phyloP scores from a whole-genome alignment of 2,888 invertebrate species.

The Crossocerus cetratus region DNA sequence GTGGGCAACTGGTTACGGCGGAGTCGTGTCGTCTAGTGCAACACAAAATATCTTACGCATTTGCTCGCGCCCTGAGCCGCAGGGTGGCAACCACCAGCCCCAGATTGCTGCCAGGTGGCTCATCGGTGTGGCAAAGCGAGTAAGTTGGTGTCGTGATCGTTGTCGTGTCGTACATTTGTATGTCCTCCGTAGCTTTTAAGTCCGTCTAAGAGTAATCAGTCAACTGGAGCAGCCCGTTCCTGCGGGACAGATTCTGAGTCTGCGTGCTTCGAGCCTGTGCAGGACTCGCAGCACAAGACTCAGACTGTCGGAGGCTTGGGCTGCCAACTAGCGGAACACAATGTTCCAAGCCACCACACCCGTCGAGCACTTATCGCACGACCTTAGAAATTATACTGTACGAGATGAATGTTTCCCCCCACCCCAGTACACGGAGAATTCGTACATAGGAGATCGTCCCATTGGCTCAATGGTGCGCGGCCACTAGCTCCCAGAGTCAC shows the following conservation, averaged over 20 bases:
- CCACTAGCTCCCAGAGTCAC: neutral
- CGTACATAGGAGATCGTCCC: neutral
- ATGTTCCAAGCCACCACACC: slow-evolving; percentile 28
- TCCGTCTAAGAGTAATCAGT: slow-evolving; percentile 16
- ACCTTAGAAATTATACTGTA: slow-evolving; percentile 23
- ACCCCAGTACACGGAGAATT: slow-evolving; percentile 37
- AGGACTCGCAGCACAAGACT: slow-evolving; percentile 47
- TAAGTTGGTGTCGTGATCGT: slow-evolving; percentile 62
- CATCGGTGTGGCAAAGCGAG: slow-evolving; percentile 12
- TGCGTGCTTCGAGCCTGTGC: slow-evolving; percentile 54
- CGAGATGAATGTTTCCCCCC: slow-evolving; percentile 23
- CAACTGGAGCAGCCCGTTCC: neutral
- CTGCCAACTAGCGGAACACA: slow-evolving; percentile 11
- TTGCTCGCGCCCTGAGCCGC: neutral
- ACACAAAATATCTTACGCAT: slow-evolving; percentile 29
- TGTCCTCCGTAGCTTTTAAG: slow-evolving; percentile 52
- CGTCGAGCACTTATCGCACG: slow-evolving; percentile 32
- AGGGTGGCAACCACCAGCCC: slow-evolving; percentile 27
- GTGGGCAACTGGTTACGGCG: slow-evolving; percentile 6
- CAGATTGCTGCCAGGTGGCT: slow-evolving; percentile 26
- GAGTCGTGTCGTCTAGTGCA: slow-evolving; percentile 27
- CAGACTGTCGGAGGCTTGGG: neutral
- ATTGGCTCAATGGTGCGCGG: too few species aligned
- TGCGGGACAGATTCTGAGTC: slow-evolving; percentile 14
- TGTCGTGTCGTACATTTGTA: slow-evolving; percentile 54